Base-by-base conservation (phyloP, 2,888 invertebrate species). In the Polylopha cassiicola region DNA sequence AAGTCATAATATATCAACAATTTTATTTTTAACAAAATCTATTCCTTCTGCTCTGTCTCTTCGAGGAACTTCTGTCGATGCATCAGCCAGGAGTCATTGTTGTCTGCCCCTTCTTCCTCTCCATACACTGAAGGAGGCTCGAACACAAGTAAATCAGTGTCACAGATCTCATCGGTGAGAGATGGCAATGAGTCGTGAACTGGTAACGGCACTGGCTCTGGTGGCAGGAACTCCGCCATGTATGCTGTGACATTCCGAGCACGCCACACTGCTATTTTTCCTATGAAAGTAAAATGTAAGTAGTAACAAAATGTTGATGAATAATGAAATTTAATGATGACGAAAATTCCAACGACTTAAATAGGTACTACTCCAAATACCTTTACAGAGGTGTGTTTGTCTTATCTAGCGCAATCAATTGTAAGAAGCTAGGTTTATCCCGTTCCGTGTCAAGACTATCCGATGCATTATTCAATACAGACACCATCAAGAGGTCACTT, bases 161-260 rank as follows among this genome's bases (percentile, higher is more conserved):
- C 65, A 16, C 74, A 41, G 44, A 73, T 78, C 48, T 68, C 74
- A 26, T 71, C 70, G 0, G 75, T 69, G 9, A 89, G 60, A 0
- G 89, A 89, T 3, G 88, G 87, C 33, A 87, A 50, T 0, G 91
- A 91, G 62, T 92, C 91, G 39, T 88, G 87, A 3, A 90, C 79
- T 0, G 90, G 89, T 22, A 92, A 62, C 0, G 91, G 89, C 1
- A 89, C 81, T 0, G 93, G 90, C 52, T 91, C 91, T 0, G 90
- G 89, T 0, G 93, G 93, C 32, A 93, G 64, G 47, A 91, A 79
- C 29, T 92, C 90, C 2, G 89, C 87, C 73, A 90, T 88, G 61
- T 91, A 93, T 0, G 87, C 80, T 0, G 90, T 90, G 15, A 92
- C 86, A 50, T 88, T 88, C 47, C 91, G 88, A 0, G 91, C 90